phyloP scores from a whole-genome alignment of 2,888 invertebrate genomes.

The Cryptocephalus moraei region DNA sequence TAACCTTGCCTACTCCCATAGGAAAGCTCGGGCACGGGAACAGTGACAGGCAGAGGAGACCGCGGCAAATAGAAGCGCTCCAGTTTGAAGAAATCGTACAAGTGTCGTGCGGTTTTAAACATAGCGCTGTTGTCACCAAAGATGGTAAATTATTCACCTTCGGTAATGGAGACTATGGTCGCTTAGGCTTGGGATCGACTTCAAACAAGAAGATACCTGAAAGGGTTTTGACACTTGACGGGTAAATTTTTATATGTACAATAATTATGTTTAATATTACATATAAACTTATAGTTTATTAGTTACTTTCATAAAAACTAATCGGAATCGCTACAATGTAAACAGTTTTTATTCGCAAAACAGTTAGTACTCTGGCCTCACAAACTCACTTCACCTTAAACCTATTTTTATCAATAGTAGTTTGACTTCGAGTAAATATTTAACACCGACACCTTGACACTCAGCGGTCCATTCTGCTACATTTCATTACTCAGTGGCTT shows the following conservation, averaged over 20 bases:
- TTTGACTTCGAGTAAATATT: too few species aligned
- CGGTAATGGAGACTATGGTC: conserved; percentile 55
- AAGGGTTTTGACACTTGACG: conserved; percentile 41
- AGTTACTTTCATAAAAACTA: too few species aligned
- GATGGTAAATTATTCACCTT: conserved; percentile 56
- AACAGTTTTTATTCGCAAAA: too few species aligned
- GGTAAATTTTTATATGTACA: neutral
- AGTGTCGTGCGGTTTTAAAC: conserved; percentile 53
- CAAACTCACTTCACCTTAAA: too few species aligned
- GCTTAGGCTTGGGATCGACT: conserved; percentile 48
- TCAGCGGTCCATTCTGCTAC: too few species aligned
- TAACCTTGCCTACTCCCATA: neutral
- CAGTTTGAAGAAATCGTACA: conserved; percentile 50
- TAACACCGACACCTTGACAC: too few species aligned
- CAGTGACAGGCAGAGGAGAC: conserved; percentile 50
- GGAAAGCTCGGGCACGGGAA: conserved; percentile 53
- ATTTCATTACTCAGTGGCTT: too few species aligned
- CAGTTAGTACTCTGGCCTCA: too few species aligned
- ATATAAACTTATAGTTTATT: too few species aligned
- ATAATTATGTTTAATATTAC: too few species aligned
- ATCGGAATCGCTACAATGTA: too few species aligned
- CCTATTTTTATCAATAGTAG: too few species aligned
- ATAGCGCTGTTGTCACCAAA: conserved; percentile 52
- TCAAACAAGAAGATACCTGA: conserved; percentile 53
- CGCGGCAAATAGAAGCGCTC: conserved; percentile 51